Conservation (phyloP, 2,888 invertebrate genomes). For the Drosophila kuntzei region DNA sequence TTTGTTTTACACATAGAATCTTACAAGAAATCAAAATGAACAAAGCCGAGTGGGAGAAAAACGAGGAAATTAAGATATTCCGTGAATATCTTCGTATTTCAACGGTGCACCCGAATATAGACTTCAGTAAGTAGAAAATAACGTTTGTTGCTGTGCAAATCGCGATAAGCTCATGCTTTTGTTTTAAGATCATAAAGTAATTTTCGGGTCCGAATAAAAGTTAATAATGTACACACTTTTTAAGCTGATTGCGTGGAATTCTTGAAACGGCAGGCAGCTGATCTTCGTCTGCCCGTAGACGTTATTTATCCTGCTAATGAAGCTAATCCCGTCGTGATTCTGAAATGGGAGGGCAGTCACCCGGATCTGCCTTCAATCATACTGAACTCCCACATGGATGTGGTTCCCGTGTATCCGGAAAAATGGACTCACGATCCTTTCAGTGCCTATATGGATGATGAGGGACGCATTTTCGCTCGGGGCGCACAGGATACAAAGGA, state of each 20-base stretch:
- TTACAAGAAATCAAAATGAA: slow-evolving; percentile 20
- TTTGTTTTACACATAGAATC: not conserved
- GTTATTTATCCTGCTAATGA: slow-evolving; percentile 87
- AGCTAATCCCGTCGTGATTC: slow-evolving; percentile 91
- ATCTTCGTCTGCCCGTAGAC: slow-evolving; percentile 88
- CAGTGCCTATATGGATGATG: slow-evolving; percentile 92
- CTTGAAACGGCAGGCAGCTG: slow-evolving; percentile 89
- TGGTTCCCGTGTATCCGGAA: slow-evolving; percentile 94
- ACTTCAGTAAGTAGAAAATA: slow-evolving; percentile 89
- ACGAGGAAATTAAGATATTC: slow-evolving; percentile 90
- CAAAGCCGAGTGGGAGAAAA: slow-evolving; percentile 83
- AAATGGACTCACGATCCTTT: slow-evolving; percentile 97
- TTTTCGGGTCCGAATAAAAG: not conserved
- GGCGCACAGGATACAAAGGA: slow-evolving; percentile 94
- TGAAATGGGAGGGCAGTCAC: slow-evolving; percentile 92
- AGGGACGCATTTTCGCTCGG: slow-evolving; percentile 92
- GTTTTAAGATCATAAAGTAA: not conserved
- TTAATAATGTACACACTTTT: slow-evolving; percentile 6
- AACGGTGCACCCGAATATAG: slow-evolving; percentile 93
- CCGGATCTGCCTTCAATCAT: slow-evolving; percentile 90
- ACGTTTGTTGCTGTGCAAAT: not conserved
- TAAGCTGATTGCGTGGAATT: slow-evolving; percentile 88
- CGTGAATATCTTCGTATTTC: slow-evolving; percentile 93
- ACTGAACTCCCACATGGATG: slow-evolving; percentile 97
- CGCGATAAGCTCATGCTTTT: not conserved